Percentiles rank a stretch among this genome's conserved stretches.
phyloP scores from a whole-genome alignment of 2,113 vertebrate genomes.

The Oreocharis arfaki region DNA sequence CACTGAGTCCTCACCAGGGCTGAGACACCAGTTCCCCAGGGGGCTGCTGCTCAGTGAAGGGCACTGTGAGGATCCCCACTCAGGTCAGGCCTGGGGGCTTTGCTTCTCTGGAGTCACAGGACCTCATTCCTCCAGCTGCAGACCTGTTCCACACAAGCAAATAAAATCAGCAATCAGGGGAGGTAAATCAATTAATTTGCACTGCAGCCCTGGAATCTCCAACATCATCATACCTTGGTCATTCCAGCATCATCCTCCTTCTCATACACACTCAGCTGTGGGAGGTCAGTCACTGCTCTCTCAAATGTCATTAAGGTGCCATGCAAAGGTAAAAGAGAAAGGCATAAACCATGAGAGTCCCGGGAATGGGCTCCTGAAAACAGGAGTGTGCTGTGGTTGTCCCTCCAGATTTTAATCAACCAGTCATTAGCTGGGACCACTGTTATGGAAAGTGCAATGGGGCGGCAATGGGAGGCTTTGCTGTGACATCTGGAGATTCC shows the following conservation, averaged over 20 bases:
- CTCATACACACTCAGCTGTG: background rate
- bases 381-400: background rate
- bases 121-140: background rate
- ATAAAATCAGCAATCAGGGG: background rate
- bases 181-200: background rate
- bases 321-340: background rate
- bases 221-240: background rate
- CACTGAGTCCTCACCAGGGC: background rate
- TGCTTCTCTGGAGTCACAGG: background rate
- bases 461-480: background rate
- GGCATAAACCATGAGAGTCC: background rate
- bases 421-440: background rate
- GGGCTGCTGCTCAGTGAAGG: fast-evolving
- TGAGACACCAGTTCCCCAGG: background rate
- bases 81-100: background rate
- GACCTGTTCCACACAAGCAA: background rate
- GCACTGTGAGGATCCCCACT: background rate
- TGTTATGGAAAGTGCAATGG: background rate
- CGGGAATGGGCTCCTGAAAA: background rate
- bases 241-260: background rate
- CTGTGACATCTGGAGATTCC: background rate
- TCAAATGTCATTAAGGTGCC: background rate
- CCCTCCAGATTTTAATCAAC: background rate
- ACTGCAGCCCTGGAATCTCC: background rate
- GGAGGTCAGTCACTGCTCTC: background rate